Evolutionary conservation across 2,888 invertebrate genomes (phyloP), one percentile per base, ranked within the genome.

Genomic region (Nemotelus nigrinus): DNA sequence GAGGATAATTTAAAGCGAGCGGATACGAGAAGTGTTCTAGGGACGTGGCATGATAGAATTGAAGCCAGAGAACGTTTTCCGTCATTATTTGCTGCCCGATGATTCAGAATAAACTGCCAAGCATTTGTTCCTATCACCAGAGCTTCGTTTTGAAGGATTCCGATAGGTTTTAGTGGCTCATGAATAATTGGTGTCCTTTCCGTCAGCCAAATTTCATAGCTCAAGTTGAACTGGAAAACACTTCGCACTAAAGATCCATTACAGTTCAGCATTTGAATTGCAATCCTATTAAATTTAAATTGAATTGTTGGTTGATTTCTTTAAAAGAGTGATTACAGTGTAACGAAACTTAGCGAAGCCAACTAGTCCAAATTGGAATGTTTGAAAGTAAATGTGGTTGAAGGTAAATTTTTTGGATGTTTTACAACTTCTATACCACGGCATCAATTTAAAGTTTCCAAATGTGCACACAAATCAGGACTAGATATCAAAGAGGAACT

Each of bases 191-290:
- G 39, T n/a, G 63, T 47, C 74, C 74, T 47, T 68, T 68, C 45
- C 48, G n/a, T 47, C 55, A 44, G 70, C 48, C 48, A 63, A 53
- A 43, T 70, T 70, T 53, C 7, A 43, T 10, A 53, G 70, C 55
- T 70, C 41, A 70, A 70, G 55, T 41, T 55, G 47, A 60, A 60
- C 48, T 5, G 74, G 47, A 50, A 74, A 74, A 63, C 74, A 74
- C 74, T 74, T 74, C 60, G 10, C 74, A 60, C 63, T 63, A 74
- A 74, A 74, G 45, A 74, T 74, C 74, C 74, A 60, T 74, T 74
- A 74, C 60, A 60, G 74, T 74, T 60, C 63, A 60, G 39, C 74
- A 63, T 41, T 58, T 70, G 43, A 70, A 74, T 60, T 48, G 74
- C 47, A 63, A 60, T 48, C 7, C 74, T 60, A 74, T 74, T 74